Percentiles rank a stretch among this genome's conserved stretches.
These are phyloP conservation scores for Nemoura dubitans DNA, from an alignment of 2,888 invertebrate genomes.

Conservation along the genomic window DNA sequence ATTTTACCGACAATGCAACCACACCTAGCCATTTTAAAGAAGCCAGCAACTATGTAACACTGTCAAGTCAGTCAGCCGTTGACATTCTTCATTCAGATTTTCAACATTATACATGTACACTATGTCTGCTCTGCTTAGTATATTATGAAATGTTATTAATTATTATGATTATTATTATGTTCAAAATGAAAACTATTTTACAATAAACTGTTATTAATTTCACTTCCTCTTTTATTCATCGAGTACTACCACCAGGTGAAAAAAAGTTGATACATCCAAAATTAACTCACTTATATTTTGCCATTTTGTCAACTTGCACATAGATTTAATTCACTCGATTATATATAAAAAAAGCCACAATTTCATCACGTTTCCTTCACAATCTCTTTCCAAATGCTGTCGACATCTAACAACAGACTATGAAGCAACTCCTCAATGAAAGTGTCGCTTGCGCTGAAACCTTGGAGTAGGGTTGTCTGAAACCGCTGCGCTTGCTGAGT, in stretches of 20 bases:
- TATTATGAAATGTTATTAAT: slow-evolving; percentile 12
- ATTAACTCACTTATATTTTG: too few species aligned
- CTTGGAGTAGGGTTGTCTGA: not conserved
- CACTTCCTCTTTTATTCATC: not conserved
- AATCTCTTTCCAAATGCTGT: not conserved
- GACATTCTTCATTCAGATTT: not conserved
- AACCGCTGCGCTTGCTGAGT: not conserved
- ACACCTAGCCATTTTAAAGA: not conserved
- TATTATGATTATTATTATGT: slow-evolving; percentile 42
- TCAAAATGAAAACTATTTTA: slow-evolving; percentile 47
- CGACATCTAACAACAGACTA: not conserved
- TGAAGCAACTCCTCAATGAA: not conserved
- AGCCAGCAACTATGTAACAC: not conserved
- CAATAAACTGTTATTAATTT: slow-evolving; percentile 48
- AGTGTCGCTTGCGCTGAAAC: not conserved
- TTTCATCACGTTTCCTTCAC: not conserved
- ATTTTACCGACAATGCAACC: not conserved
- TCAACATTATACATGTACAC: not conserved
- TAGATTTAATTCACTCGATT: too few species aligned
- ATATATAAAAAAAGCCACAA: too few species aligned
- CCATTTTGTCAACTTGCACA: too few species aligned
- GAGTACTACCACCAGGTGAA: too few species aligned
- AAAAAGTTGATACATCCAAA: too few species aligned
- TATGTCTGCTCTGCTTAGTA: not conserved
- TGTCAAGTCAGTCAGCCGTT: not conserved